A percentile compares a stretch with the other conserved stretches of the same genome.
Conservation (phyloP, 1,140 invertebrate genomes). For the Laupala kohalensis region DNA sequence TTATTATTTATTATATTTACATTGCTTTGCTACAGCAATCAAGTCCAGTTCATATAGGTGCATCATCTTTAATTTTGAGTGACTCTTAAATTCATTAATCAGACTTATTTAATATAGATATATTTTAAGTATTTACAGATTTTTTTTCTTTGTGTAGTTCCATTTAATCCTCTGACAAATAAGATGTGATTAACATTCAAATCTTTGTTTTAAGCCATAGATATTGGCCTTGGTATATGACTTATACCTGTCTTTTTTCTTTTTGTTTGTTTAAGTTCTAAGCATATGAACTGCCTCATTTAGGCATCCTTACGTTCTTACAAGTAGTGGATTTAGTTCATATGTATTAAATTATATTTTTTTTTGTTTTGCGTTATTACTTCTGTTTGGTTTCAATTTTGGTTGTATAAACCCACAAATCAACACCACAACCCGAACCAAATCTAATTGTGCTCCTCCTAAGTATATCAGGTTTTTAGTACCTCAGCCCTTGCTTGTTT, state of each 20-base stretch:
- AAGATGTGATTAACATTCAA: conserved; percentile 9
- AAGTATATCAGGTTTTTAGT: neutral
- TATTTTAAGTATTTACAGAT: neutral
- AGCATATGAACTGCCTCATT: conserved; percentile 2
- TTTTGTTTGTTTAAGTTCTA: neutral
- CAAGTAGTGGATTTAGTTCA: conserved; percentile 6
- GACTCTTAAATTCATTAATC: neutral
- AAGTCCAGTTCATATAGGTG: neutral
- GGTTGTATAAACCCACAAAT: neutral
- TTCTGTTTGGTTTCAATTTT: conserved; percentile 6
- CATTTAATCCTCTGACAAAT: conserved; percentile 5
- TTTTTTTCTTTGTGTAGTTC: conserved; percentile 7
- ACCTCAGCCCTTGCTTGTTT: conserved; percentile 8
- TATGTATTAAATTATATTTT: conserved; percentile 7
- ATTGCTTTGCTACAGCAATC: neutral
- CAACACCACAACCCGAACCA: conserved; percentile 3
- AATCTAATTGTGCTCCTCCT: neutral
- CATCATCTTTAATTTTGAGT: neutral
- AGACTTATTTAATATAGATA: neutral
- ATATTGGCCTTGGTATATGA: neutral
- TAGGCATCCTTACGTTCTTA: conserved; percentile 3
- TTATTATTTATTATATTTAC: neutral
- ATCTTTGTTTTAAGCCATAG: conserved; percentile 4
- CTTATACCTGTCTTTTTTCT: neutral
- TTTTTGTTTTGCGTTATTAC: conserved; percentile 2